These are phyloP conservation scores for Sebastes schlegelii DNA, from an alignment of 2,113 vertebrate species.

Conservation along the genomic window DNA sequence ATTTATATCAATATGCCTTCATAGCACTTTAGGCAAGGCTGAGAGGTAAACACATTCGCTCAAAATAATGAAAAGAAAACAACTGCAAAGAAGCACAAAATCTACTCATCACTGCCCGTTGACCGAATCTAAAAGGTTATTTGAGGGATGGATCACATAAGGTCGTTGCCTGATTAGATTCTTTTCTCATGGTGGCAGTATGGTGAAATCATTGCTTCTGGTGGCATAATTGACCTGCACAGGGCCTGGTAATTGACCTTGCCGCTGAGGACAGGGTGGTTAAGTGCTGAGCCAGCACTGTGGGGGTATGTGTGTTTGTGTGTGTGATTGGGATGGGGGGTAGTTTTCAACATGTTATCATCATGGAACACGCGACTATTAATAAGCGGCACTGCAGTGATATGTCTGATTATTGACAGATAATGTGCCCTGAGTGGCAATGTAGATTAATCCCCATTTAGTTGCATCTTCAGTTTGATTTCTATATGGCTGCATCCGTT, in stretches of 20 bases:
- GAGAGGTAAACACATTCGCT: conserved; percentile 33
- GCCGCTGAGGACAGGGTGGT: conserved; percentile 60
- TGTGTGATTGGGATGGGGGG: neutral
- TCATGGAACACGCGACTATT: neutral
- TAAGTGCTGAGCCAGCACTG: conserved; percentile 75
- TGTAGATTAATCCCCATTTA: neutral
- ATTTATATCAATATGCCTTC: conserved; percentile 65
- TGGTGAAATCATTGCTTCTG: conserved; percentile 66
- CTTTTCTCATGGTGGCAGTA: conserved; percentile 42
- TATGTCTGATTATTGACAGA: conserved; percentile 1
- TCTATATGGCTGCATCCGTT: neutral
- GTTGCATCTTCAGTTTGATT: neutral
- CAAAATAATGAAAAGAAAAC: conserved; percentile 31
- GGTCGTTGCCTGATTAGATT: conserved; percentile 57
- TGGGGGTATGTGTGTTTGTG: conserved; percentile 4
- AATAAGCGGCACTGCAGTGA: neutral
- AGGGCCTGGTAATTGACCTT: conserved; percentile 71
- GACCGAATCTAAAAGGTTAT: conserved; percentile 25
- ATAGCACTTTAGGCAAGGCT: conserved; percentile 27
- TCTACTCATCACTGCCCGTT: neutral
- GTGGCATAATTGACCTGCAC: conserved; percentile 73
- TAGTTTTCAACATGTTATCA: conserved; percentile 30
- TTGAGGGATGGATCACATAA: conserved; percentile 31
- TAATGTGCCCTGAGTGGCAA: neutral
- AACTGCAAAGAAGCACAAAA: conserved; percentile 19